These are phyloP conservation scores for Drosophila albomicans DNA, from an alignment of 1,140 invertebrate genomes.

Conservation along the genomic window DNA sequence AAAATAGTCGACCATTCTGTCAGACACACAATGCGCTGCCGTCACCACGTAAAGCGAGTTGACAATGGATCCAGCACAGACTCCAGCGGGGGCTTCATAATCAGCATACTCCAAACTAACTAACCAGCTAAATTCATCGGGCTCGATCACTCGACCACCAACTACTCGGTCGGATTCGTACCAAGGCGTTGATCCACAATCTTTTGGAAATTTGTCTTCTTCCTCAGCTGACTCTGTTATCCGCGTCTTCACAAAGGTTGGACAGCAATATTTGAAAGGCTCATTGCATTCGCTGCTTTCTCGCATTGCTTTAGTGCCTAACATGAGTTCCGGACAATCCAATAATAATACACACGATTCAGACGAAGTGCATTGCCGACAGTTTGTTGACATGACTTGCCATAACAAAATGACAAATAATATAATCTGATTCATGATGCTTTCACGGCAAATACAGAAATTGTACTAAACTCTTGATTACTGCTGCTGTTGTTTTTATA, in stretches of 20 bases:
- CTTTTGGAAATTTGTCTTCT: not conserved
- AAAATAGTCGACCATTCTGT: not conserved
- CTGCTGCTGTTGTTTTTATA: not conserved
- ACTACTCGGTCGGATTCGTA: not conserved
- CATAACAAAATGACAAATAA: not conserved
- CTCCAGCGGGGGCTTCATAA: not conserved
- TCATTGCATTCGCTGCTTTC: not conserved
- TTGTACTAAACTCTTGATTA: not conserved
- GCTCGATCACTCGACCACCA: not conserved
- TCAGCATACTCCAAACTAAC: conserved; percentile 1
- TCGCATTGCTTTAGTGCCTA: not conserved
- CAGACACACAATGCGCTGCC: not conserved
- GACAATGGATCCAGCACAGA: conserved; percentile 8
- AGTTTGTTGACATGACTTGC: not conserved
- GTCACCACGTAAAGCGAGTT: conserved; percentile 13
- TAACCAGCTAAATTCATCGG: conserved; percentile 22
- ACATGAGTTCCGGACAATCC: conserved; percentile 1
- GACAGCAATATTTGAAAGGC: not conserved
- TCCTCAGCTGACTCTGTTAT: not conserved
- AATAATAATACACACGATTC: not conserved
- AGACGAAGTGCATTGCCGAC: not conserved
- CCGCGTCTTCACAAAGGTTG: not conserved
- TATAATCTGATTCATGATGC: conserved; percentile 1
- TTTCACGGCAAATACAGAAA: not conserved
- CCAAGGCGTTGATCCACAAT: conserved; percentile 5